Percentiles rank a stretch among this genome's conserved stretches.
phyloP scores from a whole-genome alignment of 2,113 vertebrate genomes.

The Gallinago jamesoni region DNA sequence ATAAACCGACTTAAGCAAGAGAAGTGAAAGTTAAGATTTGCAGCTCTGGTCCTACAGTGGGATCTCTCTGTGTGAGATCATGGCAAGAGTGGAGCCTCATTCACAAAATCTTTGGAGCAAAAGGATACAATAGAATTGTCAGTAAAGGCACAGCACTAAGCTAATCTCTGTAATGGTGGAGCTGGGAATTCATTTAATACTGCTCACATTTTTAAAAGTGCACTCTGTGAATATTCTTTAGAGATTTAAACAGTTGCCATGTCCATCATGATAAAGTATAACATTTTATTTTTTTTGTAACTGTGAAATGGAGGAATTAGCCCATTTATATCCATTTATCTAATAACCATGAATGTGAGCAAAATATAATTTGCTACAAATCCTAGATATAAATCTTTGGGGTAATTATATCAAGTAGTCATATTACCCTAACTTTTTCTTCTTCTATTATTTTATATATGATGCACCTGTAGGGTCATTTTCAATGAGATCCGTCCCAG shows the following conservation, averaged over 20 bases:
- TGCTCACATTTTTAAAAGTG: background rate
- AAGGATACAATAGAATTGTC: background rate
- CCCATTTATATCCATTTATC: background rate
- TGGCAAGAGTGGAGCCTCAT: background rate
- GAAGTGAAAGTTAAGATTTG: background rate
- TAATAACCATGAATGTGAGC: background rate
- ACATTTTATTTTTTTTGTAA: background rate
- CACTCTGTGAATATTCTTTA: constrained; percentile 13
- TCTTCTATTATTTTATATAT: background rate
- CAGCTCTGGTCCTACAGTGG: background rate
- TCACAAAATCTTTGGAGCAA: background rate
- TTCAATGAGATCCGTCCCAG: background rate
- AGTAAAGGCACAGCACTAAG: background rate
- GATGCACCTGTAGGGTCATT: background rate
- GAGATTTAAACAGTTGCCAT: background rate
- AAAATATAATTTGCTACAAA: background rate
- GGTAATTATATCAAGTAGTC: background rate
- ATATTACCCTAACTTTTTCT: background rate
- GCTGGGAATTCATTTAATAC: background rate
- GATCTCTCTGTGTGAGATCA: background rate
- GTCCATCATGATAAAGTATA: background rate
- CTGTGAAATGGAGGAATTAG: background rate
- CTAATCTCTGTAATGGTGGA: background rate
- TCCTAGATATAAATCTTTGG: background rate
- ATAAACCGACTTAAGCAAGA: background rate